Evolutionary conservation across 2,113 vertebrate species (phyloP), one percentile per base, ranked within the genome.

Genomic region (Aythya baeri): DNA sequence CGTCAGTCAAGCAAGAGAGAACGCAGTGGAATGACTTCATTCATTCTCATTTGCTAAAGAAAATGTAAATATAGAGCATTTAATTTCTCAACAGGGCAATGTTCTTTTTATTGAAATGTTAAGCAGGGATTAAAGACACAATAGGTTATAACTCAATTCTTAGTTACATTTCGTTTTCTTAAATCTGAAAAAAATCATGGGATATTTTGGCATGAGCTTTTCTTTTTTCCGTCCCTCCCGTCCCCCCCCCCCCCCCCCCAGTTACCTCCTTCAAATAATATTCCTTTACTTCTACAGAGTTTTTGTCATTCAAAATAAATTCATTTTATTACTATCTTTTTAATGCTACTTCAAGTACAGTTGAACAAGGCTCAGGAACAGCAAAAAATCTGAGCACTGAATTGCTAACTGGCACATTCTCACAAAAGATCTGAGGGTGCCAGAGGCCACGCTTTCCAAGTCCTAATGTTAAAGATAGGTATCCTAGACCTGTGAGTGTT

Each of bases 31-130:
- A 97, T 95, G 82, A 76, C 91, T 91, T 95, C 77, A 95, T 95
- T 95, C 82, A 50, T 85, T 83, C 67, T 89, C 22, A 0, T 59
- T 97, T 93, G 84, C 82, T 89, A 96, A 96, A 96, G 96, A 94
- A 93, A 95, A 96, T 78, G 43, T 72, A 93, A 97, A 96, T n/a
- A 55, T 5, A 70, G 25, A 63, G 82, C 50, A 59, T 95, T 97
- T 96, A 72, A 95, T 97, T 97, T 97, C 88, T 66, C 52, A 97
- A 90, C 25, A 88, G 91, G 91, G 84, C 89, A 91, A 74, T 63
- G 82, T 58, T 96, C 93, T 94, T 97, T 96, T 94, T 89, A 93
- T 93, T 96, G 90, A 98, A 95, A 97, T 86, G 52, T 90, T 92
- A 96, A 97, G 74, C 67, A 76, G 85, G 90, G 95, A 96, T 97